These are phyloP conservation scores for Corvus moneduloides DNA, from an alignment of 2,113 vertebrate species.

Conservation along the genomic window DNA sequence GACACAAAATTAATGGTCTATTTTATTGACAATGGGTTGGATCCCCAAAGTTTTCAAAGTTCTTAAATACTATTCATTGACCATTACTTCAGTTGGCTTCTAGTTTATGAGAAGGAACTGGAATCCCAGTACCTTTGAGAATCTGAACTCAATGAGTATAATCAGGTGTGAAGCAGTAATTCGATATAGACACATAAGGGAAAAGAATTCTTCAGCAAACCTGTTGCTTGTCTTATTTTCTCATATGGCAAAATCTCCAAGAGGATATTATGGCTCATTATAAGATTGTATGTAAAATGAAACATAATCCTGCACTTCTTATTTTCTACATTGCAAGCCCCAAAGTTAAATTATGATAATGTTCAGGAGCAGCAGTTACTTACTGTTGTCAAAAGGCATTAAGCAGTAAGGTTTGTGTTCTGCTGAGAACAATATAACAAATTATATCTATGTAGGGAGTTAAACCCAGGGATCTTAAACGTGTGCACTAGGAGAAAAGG, in stretches of 20 bases:
- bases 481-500: neutral
- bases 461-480: neutral
- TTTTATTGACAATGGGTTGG: neutral
- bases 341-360: neutral
- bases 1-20: neutral
- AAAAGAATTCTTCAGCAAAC: neutral
- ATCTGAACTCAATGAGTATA: neutral
- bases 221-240: neutral
- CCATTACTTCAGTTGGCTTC: neutral
- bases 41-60: neutral
- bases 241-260: neutral
- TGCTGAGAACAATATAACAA: neutral
- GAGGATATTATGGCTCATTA: constrained; percentile 3
- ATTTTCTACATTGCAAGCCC: neutral
- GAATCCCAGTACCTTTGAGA: neutral
- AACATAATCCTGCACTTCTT: neutral
- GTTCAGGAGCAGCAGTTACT: neutral
- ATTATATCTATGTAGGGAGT: fast-evolving
- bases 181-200: neutral
- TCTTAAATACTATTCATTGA: neutral
- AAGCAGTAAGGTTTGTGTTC: neutral
- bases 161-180: neutral
- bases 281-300: neutral
- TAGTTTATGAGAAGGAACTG: neutral
- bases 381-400: constrained; percentile 10